phyloP scores from a whole-genome alignment of 2,888 invertebrate species.

The Neria commutata region DNA sequence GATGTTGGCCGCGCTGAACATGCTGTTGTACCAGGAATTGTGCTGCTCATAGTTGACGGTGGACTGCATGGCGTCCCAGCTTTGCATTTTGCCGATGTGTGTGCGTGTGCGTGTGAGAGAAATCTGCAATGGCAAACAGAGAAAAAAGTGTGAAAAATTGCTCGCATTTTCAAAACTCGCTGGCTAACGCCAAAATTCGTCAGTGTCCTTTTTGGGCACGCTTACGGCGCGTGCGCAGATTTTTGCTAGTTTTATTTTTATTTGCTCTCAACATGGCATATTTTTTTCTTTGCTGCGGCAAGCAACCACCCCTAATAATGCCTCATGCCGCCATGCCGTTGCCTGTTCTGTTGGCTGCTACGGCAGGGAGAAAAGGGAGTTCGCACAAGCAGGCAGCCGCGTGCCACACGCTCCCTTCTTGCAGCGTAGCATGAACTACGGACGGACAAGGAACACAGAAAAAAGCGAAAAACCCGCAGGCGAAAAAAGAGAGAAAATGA shows the following conservation, averaged over 20 bases:
- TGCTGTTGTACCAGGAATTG: constrained; percentile 57
- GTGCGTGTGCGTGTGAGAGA: background rate
- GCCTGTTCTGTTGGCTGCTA: too few species aligned
- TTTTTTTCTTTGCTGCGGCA: constrained; percentile 8
- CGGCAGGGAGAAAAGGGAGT: too few species aligned
- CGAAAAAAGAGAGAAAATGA: constrained; percentile 5
- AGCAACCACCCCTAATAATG: constrained; percentile 45
- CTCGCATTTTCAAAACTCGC: constrained; percentile 1
- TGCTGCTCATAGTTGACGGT: constrained; percentile 57
- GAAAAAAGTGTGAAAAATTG: constrained; percentile 9
- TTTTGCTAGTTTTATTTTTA: constrained; percentile 34
- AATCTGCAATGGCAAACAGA: constrained; percentile 14
- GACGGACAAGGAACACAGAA: constrained; percentile 1
- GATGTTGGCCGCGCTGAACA: constrained; percentile 57
- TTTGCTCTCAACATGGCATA: constrained; percentile 21
- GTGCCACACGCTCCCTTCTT: too few species aligned
- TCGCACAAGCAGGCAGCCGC: too few species aligned
- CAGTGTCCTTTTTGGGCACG: constrained; percentile 20
- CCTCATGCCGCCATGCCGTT: background rate
- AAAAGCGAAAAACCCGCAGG: background rate
- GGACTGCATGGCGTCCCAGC: constrained; percentile 57
- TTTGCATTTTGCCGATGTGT: constrained; percentile 52
- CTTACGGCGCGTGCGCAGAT: constrained; percentile 51
- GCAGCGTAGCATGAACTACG: too few species aligned
- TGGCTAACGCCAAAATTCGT: constrained; percentile 12